A percentile compares a stretch with the other conserved stretches of the same genome.
phyloP scores from a whole-genome alignment of 1,140 invertebrate genomes.

The Hylyphantes graminicola region DNA sequence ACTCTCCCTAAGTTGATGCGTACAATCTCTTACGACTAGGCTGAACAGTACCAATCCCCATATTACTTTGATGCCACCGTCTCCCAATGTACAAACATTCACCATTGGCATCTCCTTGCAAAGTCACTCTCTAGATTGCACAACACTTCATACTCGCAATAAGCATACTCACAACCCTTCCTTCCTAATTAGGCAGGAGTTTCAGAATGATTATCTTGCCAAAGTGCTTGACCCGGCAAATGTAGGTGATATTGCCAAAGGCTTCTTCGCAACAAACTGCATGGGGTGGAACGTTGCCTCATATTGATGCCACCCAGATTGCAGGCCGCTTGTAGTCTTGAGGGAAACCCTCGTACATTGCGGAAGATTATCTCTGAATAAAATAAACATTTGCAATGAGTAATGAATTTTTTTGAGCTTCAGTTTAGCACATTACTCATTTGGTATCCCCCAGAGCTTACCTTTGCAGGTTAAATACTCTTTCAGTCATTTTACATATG shows the following conservation, averaged over 20 bases:
- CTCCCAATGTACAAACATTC: conserved; percentile 78
- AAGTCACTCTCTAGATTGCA: conserved; percentile 64
- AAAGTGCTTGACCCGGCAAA: conserved; percentile 29
- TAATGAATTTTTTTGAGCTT: too few relatives aligned
- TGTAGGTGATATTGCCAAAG: conserved; percentile 26
- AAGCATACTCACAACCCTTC: conserved; percentile 38
- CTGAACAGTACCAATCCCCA: conserved; percentile 78
- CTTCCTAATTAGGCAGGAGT: conserved; percentile 28
- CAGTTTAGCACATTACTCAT: too few relatives aligned
- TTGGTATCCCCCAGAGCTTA: too few relatives aligned
- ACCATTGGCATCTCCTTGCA: conserved; percentile 74
- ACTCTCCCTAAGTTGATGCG: conserved; percentile 41
- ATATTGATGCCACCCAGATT: conserved; percentile 30
- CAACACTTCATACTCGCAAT: conserved; percentile 45
- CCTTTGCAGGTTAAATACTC: too few relatives aligned
- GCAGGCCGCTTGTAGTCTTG: conserved; percentile 33
- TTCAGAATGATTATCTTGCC: conserved; percentile 27
- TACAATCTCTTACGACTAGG: conserved; percentile 56
- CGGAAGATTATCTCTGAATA: not conserved
- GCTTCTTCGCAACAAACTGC: conserved; percentile 30
- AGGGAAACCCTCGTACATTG: conserved; percentile 31
- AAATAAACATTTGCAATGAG: too few relatives aligned
- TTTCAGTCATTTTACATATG: too few relatives aligned
- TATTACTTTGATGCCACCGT: conserved; percentile 74
- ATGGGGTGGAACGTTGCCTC: conserved; percentile 38